phyloP scores from a whole-genome alignment of 2,113 vertebrate species.

The Aythya baeri region DNA sequence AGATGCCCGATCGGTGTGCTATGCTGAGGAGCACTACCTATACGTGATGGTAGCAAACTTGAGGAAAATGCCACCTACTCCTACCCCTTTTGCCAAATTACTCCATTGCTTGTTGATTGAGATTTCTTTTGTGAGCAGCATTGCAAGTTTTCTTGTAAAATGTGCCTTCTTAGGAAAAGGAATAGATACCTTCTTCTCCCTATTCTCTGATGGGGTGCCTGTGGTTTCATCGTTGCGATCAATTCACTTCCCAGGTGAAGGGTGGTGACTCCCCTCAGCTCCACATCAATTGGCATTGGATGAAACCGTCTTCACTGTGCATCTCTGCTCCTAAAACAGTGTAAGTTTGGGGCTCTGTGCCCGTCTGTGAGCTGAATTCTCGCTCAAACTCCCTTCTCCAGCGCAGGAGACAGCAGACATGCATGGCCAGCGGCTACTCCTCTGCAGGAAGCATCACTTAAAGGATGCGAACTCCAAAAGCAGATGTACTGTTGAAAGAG shows the following conservation, averaged over 20 bases:
- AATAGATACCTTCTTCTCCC: neutral
- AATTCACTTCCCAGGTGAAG: neutral
- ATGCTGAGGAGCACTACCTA: neutral
- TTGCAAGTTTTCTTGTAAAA: neutral
- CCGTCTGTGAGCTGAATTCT: neutral
- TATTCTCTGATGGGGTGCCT: neutral
- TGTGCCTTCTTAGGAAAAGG: neutral
- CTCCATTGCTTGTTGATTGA: neutral
- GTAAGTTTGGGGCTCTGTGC: neutral
- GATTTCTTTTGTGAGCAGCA: neutral
- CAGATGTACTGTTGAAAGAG: neutral
- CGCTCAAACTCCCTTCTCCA: neutral
- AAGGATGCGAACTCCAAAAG: neutral
- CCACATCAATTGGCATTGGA: accelerated
- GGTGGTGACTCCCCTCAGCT: neutral
- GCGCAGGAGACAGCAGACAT: neutral
- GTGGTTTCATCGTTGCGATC: neutral
- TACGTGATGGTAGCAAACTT: neutral
- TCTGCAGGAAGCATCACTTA: neutral
- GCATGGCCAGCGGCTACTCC: neutral
- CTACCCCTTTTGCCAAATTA: neutral
- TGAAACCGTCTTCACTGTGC: neutral
- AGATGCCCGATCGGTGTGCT: neutral
- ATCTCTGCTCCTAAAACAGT: neutral
- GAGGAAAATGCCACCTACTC: neutral